phyloP scores from a whole-genome alignment of 2,797 vertebrate species.

The Pangasius larnaudii region DNA sequence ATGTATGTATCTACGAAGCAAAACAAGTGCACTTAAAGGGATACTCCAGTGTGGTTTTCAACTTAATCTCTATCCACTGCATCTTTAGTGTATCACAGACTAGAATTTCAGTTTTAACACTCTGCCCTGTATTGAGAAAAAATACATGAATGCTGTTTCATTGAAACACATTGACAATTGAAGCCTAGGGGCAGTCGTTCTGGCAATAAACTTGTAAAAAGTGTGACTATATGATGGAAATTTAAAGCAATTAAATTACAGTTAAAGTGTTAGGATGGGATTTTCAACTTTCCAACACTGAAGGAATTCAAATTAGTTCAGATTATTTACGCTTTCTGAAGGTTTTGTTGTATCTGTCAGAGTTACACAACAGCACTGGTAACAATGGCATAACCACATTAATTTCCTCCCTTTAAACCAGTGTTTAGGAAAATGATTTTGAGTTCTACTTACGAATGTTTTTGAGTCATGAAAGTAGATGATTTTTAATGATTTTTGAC shows the following conservation, averaged over 20 bases:
- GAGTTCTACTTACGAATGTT: neutral
- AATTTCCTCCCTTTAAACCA: neutral
- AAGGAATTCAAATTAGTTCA: neutral
- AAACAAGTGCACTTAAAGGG: constrained; percentile 40
- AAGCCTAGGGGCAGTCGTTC: neutral
- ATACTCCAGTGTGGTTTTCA: neutral
- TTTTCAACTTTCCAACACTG: neutral
- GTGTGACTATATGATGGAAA: neutral
- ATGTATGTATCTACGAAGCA: constrained; percentile 20
- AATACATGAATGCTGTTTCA: neutral
- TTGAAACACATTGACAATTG: neutral
- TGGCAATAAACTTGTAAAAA: neutral
- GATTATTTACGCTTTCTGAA: neutral
- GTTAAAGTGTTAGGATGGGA: neutral
- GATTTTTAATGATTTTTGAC: neutral
- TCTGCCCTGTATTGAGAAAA: neutral
- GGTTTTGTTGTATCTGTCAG: neutral
- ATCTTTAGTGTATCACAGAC: neutral
- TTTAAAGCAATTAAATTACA: neutral
- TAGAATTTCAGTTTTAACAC: neutral
- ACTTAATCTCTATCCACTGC: neutral
- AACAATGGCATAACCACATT: neutral
- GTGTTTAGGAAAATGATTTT: neutral
- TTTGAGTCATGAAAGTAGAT: neutral
- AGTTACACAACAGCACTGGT: neutral